Percentiles rank a stretch among this genome's conserved stretches.
Conservation (phyloP, 2,888 invertebrate species). For the Hyppa rectilinea region DNA sequence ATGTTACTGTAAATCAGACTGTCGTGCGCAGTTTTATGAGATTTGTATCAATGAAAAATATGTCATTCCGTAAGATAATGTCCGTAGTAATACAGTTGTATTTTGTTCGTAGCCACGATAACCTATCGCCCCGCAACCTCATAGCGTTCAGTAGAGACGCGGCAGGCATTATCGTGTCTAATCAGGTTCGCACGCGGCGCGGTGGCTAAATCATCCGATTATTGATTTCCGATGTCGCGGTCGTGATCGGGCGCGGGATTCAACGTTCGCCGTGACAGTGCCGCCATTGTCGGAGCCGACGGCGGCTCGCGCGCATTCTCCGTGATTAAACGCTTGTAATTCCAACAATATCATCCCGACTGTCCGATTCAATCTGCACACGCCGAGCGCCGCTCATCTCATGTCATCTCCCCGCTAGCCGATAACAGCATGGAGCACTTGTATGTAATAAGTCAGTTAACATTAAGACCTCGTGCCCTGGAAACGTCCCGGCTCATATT, state of each 20-base stretch:
- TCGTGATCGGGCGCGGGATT: slow-evolving; percentile 88
- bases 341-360: slow-evolving; percentile 88
- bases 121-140: slow-evolving; percentile 84
- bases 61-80: slow-evolving; percentile 84
- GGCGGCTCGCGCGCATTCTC: slow-evolving; percentile 82
- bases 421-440: slow-evolving; percentile 68
- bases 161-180: slow-evolving; percentile 88
- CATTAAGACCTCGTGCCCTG: slow-evolving; percentile 74
- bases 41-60: slow-evolving; percentile 86
- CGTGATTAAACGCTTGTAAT: slow-evolving; percentile 90
- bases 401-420: slow-evolving; percentile 74
- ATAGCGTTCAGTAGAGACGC: slow-evolving; percentile 79
- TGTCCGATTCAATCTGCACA: slow-evolving; percentile 86
- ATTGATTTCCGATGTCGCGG: slow-evolving; percentile 91
- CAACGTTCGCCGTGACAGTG: slow-evolving; percentile 87
- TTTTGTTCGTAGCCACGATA: slow-evolving; percentile 82
- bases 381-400: slow-evolving; percentile 75
- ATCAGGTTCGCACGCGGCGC: slow-evolving; percentile 91
- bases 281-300: slow-evolving; percentile 85
- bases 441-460: slow-evolving; percentile 71
- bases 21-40: slow-evolving; percentile 82
- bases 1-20: slow-evolving; percentile 82
- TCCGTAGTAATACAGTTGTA: slow-evolving; percentile 81
- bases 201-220: slow-evolving; percentile 90
- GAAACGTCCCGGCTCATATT: slow-evolving; percentile 65